Evolutionary conservation across 2,888 invertebrate species (phyloP), one percentile per base, ranked within the genome.

Genomic region (Ornithoptera alexandrae): DNA sequence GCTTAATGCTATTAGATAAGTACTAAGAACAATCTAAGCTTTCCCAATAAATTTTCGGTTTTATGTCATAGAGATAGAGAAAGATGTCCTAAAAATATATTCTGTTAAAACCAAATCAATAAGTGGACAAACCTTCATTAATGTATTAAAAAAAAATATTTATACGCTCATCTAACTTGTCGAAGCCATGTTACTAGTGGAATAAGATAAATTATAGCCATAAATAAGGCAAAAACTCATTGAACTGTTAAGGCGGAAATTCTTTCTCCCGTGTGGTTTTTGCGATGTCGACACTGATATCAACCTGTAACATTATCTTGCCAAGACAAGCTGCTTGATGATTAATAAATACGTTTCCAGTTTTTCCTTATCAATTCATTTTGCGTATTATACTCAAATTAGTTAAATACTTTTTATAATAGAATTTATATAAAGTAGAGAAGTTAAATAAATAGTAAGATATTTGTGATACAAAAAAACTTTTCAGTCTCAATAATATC

Each of bases 161-260:
- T 62, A 62, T 46, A 15, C n/a, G 18, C 20, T 12, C 46, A 46
- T 57, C 68, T 46, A 50, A 58, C 46, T 10, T 68, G 68, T 68
- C 68, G 58, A 68, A 58, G 59, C 58, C 58, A 68, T 58, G 68
- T 63, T 63, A 58, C 68, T 58, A 36, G 62, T 63, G 63, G 63
- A 68, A 50, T 63, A 68, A 68, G 63, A 68, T 68, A 68, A 63
- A 68, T 68, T 68, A 68, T 58, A 63, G 63, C 20, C 57, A 68
- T 68, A 68, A 68, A 68, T 68, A 68, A 68, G 18, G 63, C 58
- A 50, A 20, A 50, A 62, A 63, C 50, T 68, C 68, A 68, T 62
- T 68, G 68, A 68, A 63, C 63, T 50, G 63, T 68, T 62, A 42
- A 58, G 62, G 56, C 46, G 67, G 58, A 68, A 68, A 67, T 61